These are phyloP conservation scores for Latrodectus hesperus DNA, from an alignment of 2,888 invertebrate species.

Conservation along the genomic window DNA sequence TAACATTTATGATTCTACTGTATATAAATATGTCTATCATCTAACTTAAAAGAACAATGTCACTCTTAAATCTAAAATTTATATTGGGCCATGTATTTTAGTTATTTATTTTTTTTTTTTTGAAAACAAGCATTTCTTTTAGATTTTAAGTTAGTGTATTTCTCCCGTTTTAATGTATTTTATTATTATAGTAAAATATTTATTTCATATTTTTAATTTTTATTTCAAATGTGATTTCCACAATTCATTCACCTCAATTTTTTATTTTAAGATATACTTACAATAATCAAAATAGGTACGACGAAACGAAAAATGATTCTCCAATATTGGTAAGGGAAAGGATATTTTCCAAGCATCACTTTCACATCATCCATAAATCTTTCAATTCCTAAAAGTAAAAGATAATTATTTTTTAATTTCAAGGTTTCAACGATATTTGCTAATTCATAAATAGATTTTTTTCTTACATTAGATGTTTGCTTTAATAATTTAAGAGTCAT, in stretches of 20 bases:
- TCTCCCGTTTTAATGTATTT: too few relatives aligned
- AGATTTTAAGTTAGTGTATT: too few relatives aligned
- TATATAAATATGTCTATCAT: too few relatives aligned
- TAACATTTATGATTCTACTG: too few relatives aligned
- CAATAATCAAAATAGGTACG: conserved; percentile 83
- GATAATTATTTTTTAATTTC: background rate
- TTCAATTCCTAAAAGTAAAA: conserved; percentile 74
- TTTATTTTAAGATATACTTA: conserved; percentile 77
- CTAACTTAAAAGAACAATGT: too few relatives aligned
- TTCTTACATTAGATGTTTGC: background rate
- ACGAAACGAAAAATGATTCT: conserved; percentile 82
- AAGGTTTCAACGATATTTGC: background rate
- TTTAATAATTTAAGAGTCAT: too few relatives aligned
- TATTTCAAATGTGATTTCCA: background rate
- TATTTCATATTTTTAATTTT: background rate
- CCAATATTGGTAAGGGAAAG: conserved; percentile 81
- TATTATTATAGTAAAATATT: too few relatives aligned
- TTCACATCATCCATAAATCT: conserved; percentile 77
- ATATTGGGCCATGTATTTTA: too few relatives aligned
- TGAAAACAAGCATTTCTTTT: too few relatives aligned
- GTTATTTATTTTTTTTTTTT: too few relatives aligned
- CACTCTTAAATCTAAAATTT: too few relatives aligned
- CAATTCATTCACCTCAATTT: background rate
- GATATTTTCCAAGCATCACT: conserved; percentile 80
- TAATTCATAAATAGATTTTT: background rate